Percentiles rank a stretch among this genome's conserved stretches.
phyloP scores from a whole-genome alignment of 1,140 invertebrate genomes.

The Caerostris darwini region DNA sequence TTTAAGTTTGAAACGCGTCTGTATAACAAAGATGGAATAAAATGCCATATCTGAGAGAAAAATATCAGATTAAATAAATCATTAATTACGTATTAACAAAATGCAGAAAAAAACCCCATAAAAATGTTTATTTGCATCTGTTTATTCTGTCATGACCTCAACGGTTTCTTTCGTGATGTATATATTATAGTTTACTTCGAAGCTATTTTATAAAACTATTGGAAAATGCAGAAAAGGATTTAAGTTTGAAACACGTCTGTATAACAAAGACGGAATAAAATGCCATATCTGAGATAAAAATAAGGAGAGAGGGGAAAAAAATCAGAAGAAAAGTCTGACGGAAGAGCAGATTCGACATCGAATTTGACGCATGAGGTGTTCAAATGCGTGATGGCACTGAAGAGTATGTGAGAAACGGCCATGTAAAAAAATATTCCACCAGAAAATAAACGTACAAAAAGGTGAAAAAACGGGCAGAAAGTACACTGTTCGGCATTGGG shows the following conservation, averaged over 20 bases:
- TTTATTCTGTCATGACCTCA: no score
- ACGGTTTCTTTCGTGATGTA: background rate
- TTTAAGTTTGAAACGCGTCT: background rate
- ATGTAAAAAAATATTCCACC: constrained; percentile 29
- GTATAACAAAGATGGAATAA: constrained; percentile 1
- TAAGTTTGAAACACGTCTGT: background rate
- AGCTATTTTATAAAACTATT: background rate
- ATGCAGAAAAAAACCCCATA: no score
- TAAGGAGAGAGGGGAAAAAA: background rate
- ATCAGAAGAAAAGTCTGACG: background rate
- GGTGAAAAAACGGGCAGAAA: constrained; percentile 39
- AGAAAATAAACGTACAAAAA: constrained; percentile 14
- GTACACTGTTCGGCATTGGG: background rate
- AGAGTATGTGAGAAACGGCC: constrained; percentile 59
- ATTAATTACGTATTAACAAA: no score
- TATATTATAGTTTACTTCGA: background rate
- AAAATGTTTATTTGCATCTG: no score
- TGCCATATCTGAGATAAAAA: background rate
- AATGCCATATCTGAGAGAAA: background rate
- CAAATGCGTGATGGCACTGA: constrained; percentile 60
- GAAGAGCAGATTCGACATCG: constrained; percentile 54
- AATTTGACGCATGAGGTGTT: constrained; percentile 76
- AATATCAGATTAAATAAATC: background rate
- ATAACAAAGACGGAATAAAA: constrained; percentile 6
- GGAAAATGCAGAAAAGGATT: background rate